A percentile compares a stretch with the other conserved stretches of the same genome.
phyloP scores from a whole-genome alignment of 2,113 vertebrate species.

The Camarhynchus parvulus region DNA sequence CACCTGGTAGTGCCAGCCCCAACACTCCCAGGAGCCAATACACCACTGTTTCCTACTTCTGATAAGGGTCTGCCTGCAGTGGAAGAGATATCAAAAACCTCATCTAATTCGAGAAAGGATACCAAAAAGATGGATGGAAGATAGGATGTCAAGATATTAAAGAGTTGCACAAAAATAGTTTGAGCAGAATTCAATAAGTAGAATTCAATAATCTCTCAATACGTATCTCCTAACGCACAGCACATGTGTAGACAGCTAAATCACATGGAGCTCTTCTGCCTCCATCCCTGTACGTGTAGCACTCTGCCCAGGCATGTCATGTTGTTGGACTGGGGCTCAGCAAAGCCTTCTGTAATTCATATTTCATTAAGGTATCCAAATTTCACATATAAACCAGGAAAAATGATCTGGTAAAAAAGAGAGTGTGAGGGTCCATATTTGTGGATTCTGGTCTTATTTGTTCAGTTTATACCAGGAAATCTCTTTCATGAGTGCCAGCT shows the following conservation, averaged over 20 bases:
- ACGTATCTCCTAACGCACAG: not conserved
- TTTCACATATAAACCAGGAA: not conserved
- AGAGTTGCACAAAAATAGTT: not conserved
- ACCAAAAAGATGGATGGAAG: not conserved
- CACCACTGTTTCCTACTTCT: not conserved
- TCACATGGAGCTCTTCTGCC: not conserved
- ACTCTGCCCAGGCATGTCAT: not conserved
- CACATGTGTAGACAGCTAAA: not conserved
- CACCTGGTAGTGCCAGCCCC: not conserved
- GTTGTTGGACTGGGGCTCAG: not conserved
- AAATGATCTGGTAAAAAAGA: not conserved
- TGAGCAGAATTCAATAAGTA: not conserved
- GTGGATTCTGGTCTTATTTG: not conserved
- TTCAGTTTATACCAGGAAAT: slow-evolving; percentile 14
- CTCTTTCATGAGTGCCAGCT: not conserved
- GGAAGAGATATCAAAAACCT: not conserved
- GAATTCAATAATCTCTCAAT: not conserved
- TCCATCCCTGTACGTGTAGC: not conserved
- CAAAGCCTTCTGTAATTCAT: not conserved
- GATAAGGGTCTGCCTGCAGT: not conserved
- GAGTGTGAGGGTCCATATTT: not conserved
- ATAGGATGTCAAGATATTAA: not conserved
- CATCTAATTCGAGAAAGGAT: not conserved
- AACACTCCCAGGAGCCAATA: not conserved
- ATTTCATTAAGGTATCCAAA: not conserved